Evolutionary conservation across 2,113 vertebrate genomes (phyloP), one percentile per base, ranked within the genome.

Genomic region (Melospiza georgiana): DNA sequence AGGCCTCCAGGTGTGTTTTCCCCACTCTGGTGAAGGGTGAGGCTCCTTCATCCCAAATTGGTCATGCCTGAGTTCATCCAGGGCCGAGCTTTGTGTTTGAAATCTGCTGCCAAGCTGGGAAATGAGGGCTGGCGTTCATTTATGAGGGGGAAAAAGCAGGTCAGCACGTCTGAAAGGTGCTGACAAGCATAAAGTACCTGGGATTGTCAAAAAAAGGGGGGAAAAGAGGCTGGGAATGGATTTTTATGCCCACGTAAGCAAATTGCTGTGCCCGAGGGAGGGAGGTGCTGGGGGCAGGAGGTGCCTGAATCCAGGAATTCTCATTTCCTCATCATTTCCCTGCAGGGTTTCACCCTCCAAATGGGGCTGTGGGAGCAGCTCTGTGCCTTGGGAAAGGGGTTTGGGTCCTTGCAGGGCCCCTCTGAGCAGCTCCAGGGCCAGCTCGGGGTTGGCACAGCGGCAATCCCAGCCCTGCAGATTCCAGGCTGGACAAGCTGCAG

Each of bases 151-250:
- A 4, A 24, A 43, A 52, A 6, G 5, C 9, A 92, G 78, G 28
- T 83, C 94, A 94, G 94, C 90, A 21, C 65, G 24, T 46, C 22
- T 85, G 94, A 52, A 49, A 94, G 76, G 83, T 94, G 94, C 94
- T 95, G 96, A 89, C 76, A 62, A 41, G 86, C 89, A 49, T 20
- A 19, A 83, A 68, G 51, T 10, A 68, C 24, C 93, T 77, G 19
- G 49, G 51, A 41, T 83, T 66, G 83, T 69, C 89, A 13, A 57
- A 72, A 67, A 57, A n/a, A 5, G 2, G n/a, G 5, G 5, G 2
- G 1, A 20, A 46, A 41, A 39, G 14, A 19, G n/a, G 28, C 28
- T 84, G 59, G 49, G 18, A 65, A 63, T 73, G 27, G 3, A 11
- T 10, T 31, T 41, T 63, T 19, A 24, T 30, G 27, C 16, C 33